Conservation (phyloP, 2,797 vertebrate genomes). For the Chiroxiphia lanceolata region DNA sequence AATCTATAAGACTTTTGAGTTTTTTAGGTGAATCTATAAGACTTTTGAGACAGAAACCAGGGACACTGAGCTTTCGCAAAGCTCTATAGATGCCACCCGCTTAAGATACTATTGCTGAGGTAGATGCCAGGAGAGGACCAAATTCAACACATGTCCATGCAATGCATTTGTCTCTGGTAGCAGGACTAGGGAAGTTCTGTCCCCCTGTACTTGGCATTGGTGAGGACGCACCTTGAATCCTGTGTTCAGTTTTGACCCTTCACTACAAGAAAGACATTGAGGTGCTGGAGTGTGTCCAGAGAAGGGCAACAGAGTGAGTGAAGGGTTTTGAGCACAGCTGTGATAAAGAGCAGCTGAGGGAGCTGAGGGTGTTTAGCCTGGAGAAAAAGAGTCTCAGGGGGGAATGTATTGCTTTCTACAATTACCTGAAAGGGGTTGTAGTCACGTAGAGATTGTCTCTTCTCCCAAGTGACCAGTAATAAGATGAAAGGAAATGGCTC, state of each 20-base stretch:
- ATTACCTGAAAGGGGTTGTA: neutral
- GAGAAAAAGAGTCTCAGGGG: neutral
- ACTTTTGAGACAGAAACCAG: neutral
- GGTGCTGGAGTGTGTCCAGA: neutral
- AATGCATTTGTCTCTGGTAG: neutral
- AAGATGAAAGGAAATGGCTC: neutral
- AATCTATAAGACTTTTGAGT: neutral
- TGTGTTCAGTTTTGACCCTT: neutral
- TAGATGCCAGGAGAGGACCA: neutral
- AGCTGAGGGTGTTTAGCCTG: neutral
- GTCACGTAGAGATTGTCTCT: neutral
- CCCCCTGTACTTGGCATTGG: neutral
- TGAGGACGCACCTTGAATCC: neutral
- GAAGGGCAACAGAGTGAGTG: neutral
- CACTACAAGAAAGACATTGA: neutral
- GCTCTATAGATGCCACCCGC: neutral
- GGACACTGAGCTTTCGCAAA: neutral
- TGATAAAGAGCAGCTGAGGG: neutral
- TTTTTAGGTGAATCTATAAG: neutral
- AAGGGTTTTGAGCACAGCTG: neutral
- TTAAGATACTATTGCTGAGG: neutral
- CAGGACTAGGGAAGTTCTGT: neutral
- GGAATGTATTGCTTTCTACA: neutral
- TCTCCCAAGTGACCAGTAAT: neutral
- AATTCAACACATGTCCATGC: neutral